Percentiles rank a stretch among this genome's conserved stretches.
These are phyloP conservation scores for Paracyclopina nana DNA, from an alignment of 1,140 invertebrate species.

Conservation along the genomic window DNA sequence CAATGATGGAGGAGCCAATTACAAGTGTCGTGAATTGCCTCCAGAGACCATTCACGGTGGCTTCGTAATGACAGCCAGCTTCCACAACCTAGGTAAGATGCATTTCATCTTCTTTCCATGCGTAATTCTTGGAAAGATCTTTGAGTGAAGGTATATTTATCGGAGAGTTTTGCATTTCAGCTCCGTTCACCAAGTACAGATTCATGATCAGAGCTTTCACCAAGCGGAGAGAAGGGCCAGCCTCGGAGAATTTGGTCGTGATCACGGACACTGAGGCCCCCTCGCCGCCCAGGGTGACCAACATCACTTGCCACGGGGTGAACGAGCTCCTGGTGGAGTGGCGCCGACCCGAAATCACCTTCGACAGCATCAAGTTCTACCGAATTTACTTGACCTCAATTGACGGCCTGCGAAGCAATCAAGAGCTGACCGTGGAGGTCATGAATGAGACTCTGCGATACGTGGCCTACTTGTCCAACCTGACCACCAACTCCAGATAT, in stretches of 20 bases:
- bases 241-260: conserved; percentile 1
- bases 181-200: conserved; percentile 12
- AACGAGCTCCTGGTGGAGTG: conserved; percentile 11
- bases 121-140: too few species aligned
- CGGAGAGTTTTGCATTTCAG: too few species aligned
- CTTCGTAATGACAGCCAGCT: too few species aligned
- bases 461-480: conserved; percentile 10
- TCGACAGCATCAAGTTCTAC: conserved; percentile 9
- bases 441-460: conserved; percentile 3
- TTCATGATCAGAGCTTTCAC: conserved; percentile 9
- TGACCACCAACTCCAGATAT: conserved; percentile 8
- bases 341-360: neutral
- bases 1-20: too few species aligned
- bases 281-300: conserved; percentile 2
- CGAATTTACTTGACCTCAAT: neutral
- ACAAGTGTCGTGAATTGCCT: too few species aligned
- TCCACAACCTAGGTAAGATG: too few species aligned
- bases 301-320: conserved; percentile 10
- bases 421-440: conserved; percentile 8
- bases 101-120: too few species aligned
- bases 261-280: conserved; percentile 9
- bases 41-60: too few species aligned
- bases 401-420: conserved; percentile 3
- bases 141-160: too few species aligned
- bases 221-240: conserved; percentile 13